Percentiles rank a stretch among this genome's conserved stretches.
phyloP scores from a whole-genome alignment of 2,113 vertebrate genomes.

The Aspiorhynchus laticeps region DNA sequence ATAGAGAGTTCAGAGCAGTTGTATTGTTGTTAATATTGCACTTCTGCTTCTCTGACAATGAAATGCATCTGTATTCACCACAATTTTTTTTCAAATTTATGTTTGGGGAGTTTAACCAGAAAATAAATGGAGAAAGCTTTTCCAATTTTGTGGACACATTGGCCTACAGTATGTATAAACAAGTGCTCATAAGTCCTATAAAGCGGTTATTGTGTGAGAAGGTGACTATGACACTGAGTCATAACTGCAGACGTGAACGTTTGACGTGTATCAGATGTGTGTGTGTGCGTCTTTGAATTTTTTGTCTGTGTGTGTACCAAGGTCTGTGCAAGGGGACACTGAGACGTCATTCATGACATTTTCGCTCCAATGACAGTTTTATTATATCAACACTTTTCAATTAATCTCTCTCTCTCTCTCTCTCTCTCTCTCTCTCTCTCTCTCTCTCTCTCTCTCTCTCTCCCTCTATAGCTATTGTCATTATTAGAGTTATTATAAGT shows the following conservation, averaged over 20 bases:
- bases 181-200: neutral
- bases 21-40: neutral
- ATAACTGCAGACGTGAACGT: neutral
- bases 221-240: neutral
- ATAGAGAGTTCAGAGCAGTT: conserved; percentile 2
- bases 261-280: neutral
- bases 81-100: conserved; percentile 4
- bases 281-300: neutral
- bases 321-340: conserved; percentile 14
- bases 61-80: neutral
- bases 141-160: neutral
- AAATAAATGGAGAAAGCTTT: neutral
- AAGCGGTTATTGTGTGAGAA: neutral
- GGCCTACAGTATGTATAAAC: neutral
- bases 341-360: conserved; percentile 54
- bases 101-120: neutral
- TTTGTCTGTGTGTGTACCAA: neutral
- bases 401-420: neutral
- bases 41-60: neutral
- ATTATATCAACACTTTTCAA: conserved; percentile 47
- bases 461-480: neutral
- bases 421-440: conserved; percentile 18
- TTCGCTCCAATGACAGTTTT: conserved; percentile 50
- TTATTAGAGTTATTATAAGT: neutral
- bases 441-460: conserved; percentile 20